Conservation (phyloP, 2,797 vertebrate species). For the Poecilia wingei region DNA sequence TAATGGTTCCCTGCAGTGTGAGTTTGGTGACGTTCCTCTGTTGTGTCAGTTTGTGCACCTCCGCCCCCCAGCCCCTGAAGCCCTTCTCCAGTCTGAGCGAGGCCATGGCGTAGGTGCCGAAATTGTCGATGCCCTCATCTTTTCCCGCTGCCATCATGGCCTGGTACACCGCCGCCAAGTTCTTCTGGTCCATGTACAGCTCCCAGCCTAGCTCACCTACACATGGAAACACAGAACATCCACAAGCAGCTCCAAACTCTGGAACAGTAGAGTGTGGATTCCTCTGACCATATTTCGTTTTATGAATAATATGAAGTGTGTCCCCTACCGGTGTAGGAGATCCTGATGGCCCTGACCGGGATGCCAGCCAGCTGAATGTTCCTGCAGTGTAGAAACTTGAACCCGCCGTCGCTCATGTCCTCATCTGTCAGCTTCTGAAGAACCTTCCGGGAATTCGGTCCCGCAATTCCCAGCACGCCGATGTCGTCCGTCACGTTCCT, state of each 20-base stretch:
- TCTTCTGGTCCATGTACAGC: conserved; percentile 88
- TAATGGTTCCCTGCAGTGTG: neutral
- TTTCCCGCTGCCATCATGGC: conserved; percentile 90
- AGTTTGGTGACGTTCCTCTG: neutral
- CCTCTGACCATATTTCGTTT: neutral
- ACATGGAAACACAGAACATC: conserved; percentile 29
- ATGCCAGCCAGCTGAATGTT: conserved; percentile 82
- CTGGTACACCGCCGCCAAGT: conserved; percentile 85
- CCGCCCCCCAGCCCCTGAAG: conserved; percentile 96
- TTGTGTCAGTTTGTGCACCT: conserved; percentile 78
- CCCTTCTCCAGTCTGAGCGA: conserved; percentile 93
- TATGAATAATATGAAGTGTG: neutral
- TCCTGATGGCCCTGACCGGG: conserved; percentile 88
- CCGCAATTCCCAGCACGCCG: conserved; percentile 91
- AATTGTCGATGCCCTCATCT: conserved; percentile 90
- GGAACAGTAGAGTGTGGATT: neutral
- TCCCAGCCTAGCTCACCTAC: conserved; percentile 98
- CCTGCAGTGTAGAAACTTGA: conserved; percentile 93
- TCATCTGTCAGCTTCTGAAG: conserved; percentile 91
- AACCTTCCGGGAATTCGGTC: conserved; percentile 89
- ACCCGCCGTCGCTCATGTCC: conserved; percentile 86
- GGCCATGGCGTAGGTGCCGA: conserved; percentile 93
- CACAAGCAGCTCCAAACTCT: neutral
- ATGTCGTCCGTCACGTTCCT: conserved; percentile 89
- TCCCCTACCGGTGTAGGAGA: conserved; percentile 93